Percentiles rank a stretch among this genome's conserved stretches.
Evolutionary conservation across 2,797 vertebrate genomes (phyloP).

Genomic region (Typhlichthys subterraneus): DNA sequence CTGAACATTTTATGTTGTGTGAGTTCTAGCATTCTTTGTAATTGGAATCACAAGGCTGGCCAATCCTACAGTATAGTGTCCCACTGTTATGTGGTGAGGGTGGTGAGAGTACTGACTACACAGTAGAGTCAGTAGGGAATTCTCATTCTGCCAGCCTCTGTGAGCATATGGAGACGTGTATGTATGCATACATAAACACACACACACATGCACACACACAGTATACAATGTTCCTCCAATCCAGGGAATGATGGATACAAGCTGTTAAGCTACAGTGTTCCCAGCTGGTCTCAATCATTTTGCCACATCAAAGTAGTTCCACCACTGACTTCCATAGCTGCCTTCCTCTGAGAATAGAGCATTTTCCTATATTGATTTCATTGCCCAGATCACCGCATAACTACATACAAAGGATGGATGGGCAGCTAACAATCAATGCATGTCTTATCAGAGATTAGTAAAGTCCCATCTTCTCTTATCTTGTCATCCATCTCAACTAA

Average conservation of each 20-base stretch:
- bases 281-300: conserved; percentile 66
- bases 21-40: conserved; percentile 43
- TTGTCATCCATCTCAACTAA: conserved; percentile 14
- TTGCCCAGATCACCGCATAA: conserved; percentile 49
- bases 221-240: conserved; percentile 7
- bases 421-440: no score
- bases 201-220: background rate
- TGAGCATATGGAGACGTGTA: conserved; percentile 26
- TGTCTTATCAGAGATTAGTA: no score
- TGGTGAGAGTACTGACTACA: background rate
- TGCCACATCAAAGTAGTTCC: conserved; percentile 68
- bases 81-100: conserved; percentile 4
- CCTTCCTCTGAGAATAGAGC: conserved; percentile 32
- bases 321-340: conserved; percentile 45
- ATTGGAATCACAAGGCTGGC: conserved; percentile 38
- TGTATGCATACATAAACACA: conserved; percentile 13
- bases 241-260: conserved; percentile 29
- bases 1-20: background rate
- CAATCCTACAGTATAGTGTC: conserved; percentile 37
- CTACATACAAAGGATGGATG: no score
- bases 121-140: conserved; percentile 64
- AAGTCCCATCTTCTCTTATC: no score
- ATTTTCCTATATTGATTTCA: conserved; percentile 56
- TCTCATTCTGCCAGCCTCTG: conserved; percentile 30
- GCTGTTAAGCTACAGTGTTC: conserved; percentile 31